These are phyloP conservation scores for Cheilosia grossa DNA, from an alignment of 2,888 invertebrate species.

Conservation along the genomic window DNA sequence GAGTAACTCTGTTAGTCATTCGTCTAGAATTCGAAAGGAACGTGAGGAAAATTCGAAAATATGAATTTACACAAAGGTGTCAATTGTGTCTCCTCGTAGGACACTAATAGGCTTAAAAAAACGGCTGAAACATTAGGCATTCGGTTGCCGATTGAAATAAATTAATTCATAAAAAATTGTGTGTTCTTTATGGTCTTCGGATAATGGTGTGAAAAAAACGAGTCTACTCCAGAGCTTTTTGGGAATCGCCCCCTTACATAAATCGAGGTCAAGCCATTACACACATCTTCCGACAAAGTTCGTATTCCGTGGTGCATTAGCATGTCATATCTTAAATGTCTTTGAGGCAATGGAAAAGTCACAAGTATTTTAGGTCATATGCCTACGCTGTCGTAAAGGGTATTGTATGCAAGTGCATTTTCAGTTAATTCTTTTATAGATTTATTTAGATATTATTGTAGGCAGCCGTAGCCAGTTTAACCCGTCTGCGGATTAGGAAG, in stretches of 20 bases:
- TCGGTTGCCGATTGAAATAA: conserved; percentile 16
- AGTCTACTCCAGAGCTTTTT: background rate
- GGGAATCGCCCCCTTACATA: background rate
- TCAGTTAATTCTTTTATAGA: too few relatives aligned
- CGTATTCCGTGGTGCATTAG: too few relatives aligned
- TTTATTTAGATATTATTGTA: too few relatives aligned
- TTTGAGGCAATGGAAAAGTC: too few relatives aligned
- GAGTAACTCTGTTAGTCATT: conserved; percentile 42
- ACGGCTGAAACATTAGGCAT: conserved; percentile 25
- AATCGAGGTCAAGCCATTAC: too few relatives aligned
- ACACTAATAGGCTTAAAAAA: conserved; percentile 58
- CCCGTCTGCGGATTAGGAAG: too few relatives aligned
- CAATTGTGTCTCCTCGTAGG: conserved; percentile 66
- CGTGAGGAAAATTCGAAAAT: conserved; percentile 71
- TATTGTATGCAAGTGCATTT: too few relatives aligned
- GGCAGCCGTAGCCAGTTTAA: too few relatives aligned
- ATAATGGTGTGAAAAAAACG: conserved; percentile 10
- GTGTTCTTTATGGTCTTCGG: conserved; percentile 15
- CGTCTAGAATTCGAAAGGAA: conserved; percentile 37
- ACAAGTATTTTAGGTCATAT: too few relatives aligned
- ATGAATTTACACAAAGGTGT: conserved; percentile 73
- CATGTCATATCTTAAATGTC: too few relatives aligned
- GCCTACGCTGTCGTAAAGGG: too few relatives aligned
- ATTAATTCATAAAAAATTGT: conserved; percentile 55
- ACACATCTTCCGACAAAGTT: too few relatives aligned